A percentile compares a stretch with the other conserved stretches of the same genome.
phyloP scores from a whole-genome alignment of 1,140 invertebrate genomes.

The Capitella teleta region DNA sequence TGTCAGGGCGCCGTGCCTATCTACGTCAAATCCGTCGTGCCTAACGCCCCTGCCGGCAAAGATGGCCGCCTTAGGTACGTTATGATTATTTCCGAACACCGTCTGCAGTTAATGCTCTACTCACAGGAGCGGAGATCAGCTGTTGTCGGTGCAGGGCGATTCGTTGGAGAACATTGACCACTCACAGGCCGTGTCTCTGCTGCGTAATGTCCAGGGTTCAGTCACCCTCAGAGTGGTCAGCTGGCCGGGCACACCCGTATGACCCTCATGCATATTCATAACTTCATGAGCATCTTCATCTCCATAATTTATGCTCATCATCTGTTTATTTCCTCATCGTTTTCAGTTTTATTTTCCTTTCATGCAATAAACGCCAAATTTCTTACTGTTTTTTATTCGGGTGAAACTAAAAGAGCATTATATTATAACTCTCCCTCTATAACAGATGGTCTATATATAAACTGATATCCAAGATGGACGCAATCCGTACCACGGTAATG shows the following conservation, averaged over 20 bases:
- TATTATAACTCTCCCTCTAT: no score
- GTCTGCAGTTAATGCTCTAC: not conserved
- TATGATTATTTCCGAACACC: not conserved
- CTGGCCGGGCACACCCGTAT: slow-evolving; percentile 41
- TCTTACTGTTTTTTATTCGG: no score
- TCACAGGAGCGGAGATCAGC: slow-evolving; percentile 46
- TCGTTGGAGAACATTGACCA: slow-evolving; percentile 43
- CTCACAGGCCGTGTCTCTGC: slow-evolving; percentile 40
- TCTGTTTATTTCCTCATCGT: no score
- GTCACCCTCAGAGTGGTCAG: slow-evolving; percentile 36
- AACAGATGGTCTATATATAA: no score
- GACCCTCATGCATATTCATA: no score
- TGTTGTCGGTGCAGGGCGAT: slow-evolving; percentile 45
- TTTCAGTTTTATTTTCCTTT: no score
- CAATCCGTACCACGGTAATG: no score
- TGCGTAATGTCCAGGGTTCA: slow-evolving; percentile 30
- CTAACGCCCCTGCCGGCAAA: slow-evolving; percentile 44
- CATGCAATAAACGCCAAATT: no score
- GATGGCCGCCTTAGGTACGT: slow-evolving; percentile 42
- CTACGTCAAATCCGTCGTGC: slow-evolving; percentile 46
- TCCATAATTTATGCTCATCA: no score
- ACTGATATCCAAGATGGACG: no score
- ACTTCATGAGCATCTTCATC: no score
- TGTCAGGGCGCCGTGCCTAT: slow-evolving; percentile 42
- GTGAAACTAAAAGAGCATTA: no score